Conservation (phyloP, 2,113 vertebrate genomes). For the Poeciliopsis prolifica region DNA sequence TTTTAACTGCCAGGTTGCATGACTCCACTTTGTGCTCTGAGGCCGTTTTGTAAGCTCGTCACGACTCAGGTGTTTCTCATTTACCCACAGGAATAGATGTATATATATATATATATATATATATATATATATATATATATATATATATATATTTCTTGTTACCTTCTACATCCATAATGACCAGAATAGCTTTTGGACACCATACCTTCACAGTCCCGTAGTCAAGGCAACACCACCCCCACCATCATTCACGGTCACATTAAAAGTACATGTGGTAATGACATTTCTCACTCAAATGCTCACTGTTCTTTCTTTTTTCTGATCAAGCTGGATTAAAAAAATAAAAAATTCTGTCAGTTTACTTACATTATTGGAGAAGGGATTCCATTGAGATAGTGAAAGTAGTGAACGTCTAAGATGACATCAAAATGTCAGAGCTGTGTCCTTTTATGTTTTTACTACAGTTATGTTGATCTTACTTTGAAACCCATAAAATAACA, state of each 20-base stretch:
- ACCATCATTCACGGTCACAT: slow-evolving; percentile 23
- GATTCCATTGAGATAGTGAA: neutral
- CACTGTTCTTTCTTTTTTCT: neutral
- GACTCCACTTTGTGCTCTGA: slow-evolving; percentile 8
- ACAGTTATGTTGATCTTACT: neutral
- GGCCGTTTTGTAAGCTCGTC: slow-evolving; percentile 60
- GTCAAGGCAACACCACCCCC: slow-evolving; percentile 65
- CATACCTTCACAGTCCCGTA: slow-evolving; percentile 69
- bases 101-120: too few species aligned
- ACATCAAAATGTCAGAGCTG: neutral
- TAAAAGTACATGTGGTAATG: neutral
- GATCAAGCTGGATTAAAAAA: neutral
- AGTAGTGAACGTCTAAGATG: neutral
- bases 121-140: too few species aligned
- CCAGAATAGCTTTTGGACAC: slow-evolving; percentile 49
- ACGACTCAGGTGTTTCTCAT: slow-evolving; percentile 76
- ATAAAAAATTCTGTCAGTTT: too few species aligned
- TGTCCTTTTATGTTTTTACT: neutral
- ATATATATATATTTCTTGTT: too few species aligned
- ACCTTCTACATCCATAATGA: slow-evolving; percentile 52
- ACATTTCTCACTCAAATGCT: neutral
- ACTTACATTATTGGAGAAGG: neutral
- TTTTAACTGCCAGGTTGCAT: slow-evolving; percentile 2
- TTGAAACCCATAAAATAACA: neutral
- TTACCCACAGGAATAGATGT: slow-evolving; percentile 48